Conservation (phyloP, 2,797 vertebrate species). For the Percopsis omiscomaycus region DNA sequence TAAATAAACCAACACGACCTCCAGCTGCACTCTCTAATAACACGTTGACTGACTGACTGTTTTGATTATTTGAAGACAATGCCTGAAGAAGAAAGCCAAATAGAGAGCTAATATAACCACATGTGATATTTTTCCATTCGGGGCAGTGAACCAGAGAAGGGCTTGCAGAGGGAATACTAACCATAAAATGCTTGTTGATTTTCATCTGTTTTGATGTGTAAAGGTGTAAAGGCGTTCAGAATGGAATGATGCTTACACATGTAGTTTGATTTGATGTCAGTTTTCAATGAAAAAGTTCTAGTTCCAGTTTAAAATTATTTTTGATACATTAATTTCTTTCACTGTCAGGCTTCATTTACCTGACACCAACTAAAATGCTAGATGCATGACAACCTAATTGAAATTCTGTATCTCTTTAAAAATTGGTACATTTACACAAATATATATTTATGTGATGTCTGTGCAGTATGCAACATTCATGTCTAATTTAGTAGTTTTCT, state of each 20-base stretch:
- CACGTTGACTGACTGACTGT: conserved; percentile 40
- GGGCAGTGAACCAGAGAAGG: background rate
- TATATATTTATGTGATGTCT: no score
- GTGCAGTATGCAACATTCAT: no score
- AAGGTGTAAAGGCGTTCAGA: background rate
- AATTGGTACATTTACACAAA: no score
- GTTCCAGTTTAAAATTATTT: no score
- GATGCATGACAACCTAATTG: no score
- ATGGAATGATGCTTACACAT: background rate
- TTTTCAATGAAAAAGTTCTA: background rate
- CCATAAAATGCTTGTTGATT: conserved; percentile 14
- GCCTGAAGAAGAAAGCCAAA: conserved; percentile 11
- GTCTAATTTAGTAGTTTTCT: no score
- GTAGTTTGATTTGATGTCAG: background rate
- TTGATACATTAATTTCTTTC: no score
- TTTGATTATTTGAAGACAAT: conserved; percentile 22
- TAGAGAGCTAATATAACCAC: background rate
- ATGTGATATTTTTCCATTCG: background rate
- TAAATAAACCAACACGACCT: conserved; percentile 41
- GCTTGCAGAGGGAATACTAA: conserved; percentile 11
- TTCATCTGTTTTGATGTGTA: conserved; percentile 7
- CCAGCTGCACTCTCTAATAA: conserved; percentile 37
- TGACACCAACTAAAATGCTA: no score
- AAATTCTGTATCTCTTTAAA: no score
- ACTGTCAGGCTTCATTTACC: no score